A percentile compares a stretch with the other conserved stretches of the same genome.
These are phyloP conservation scores for Rhynchotus rufescens DNA, from an alignment of 2,797 vertebrate genomes.

Conservation along the genomic window DNA sequence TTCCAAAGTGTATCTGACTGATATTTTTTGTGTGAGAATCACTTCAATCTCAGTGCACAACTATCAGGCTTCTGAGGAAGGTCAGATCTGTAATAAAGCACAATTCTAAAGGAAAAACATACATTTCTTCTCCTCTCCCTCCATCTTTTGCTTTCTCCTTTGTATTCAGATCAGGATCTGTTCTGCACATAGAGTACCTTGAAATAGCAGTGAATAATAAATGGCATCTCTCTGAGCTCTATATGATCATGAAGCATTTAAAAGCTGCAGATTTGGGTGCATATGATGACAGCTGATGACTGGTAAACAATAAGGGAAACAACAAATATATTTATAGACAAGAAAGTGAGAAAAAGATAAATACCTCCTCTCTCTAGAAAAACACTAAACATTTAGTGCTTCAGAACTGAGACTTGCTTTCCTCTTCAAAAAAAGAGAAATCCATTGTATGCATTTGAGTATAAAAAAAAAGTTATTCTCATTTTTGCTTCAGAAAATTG, in stretches of 20 bases:
- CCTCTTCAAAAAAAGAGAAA: background rate
- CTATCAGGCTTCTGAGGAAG: background rate
- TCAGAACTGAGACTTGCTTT: background rate
- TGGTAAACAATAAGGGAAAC: background rate
- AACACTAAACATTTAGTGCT: background rate
- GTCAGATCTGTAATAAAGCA: background rate
- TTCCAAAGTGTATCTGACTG: background rate
- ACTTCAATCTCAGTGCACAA: background rate
- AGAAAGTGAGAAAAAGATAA: background rate
- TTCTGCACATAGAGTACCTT: background rate
- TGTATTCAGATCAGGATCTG: background rate
- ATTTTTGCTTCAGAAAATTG: background rate
- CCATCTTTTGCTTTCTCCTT: background rate
- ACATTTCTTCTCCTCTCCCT: background rate
- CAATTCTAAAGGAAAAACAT: background rate
- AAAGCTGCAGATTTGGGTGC: background rate
- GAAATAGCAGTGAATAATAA: background rate
- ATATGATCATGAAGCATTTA: background rate
- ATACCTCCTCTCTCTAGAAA: background rate
- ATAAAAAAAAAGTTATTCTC: accelerated
- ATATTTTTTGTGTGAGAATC: background rate
- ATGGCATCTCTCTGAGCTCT: background rate
- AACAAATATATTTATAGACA: background rate
- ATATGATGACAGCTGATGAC: background rate
- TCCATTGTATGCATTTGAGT: background rate